These are phyloP conservation scores for Theretra japonica DNA, from an alignment of 2,888 invertebrate species.

Conservation along the genomic window DNA sequence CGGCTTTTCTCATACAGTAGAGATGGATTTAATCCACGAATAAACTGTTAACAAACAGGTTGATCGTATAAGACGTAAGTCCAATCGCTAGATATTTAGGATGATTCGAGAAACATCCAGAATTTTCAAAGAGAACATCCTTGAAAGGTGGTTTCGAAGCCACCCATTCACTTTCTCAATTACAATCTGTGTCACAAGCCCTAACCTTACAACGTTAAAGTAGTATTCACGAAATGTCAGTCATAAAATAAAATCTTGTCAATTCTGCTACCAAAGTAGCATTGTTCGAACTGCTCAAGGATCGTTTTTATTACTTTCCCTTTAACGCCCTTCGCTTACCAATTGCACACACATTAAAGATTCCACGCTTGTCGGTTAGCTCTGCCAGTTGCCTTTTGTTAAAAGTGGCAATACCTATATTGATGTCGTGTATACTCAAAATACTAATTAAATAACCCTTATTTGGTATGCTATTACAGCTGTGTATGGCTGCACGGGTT, in stretches of 20 bases:
- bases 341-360: conserved; percentile 19
- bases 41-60: too few relatives aligned
- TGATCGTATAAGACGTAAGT: too few relatives aligned
- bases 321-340: conserved; percentile 16
- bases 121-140: too few relatives aligned
- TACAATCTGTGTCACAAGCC: neutral
- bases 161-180: too few relatives aligned
- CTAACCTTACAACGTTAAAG: neutral
- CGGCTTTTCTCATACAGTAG: too few relatives aligned
- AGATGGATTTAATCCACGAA: too few relatives aligned
- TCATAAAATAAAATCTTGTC: neutral
- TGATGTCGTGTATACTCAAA: conserved; percentile 12
- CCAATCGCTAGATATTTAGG: too few relatives aligned
- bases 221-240: neutral
- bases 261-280: conserved; percentile 2
- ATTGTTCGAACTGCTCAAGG: conserved; percentile 16
- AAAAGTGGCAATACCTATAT: neutral
- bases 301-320: conserved; percentile 23
- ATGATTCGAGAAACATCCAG: too few relatives aligned
- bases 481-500: neutral
- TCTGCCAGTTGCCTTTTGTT: conserved; percentile 8
- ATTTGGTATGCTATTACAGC: conserved; percentile 8
- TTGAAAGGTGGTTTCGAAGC: too few relatives aligned
- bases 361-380: conserved; percentile 10
- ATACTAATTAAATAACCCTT: conserved; percentile 5